Evolutionary conservation across 2,888 invertebrate genomes (phyloP).

Genomic region (Chelonus formosanus): DNA sequence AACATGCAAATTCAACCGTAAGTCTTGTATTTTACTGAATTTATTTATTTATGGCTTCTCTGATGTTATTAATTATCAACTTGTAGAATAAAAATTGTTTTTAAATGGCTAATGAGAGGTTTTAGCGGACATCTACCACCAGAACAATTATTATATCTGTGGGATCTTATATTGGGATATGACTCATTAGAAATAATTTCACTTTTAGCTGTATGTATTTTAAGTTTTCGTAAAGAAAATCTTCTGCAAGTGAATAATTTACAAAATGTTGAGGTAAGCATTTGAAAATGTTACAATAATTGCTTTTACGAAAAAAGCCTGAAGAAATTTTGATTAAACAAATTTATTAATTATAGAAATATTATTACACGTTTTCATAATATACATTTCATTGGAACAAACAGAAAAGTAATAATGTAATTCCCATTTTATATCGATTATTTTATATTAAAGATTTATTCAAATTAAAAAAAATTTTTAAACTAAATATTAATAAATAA

Average conservation of each 20-base stretch:
- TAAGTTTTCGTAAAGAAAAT: slow-evolving; percentile 87
- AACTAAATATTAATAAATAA: too few species aligned
- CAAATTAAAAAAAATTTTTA: too few species aligned
- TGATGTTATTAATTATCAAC: slow-evolving; percentile 27
- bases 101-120: slow-evolving; percentile 96
- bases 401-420: too few species aligned
- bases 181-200: slow-evolving; percentile 91
- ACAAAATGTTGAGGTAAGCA: slow-evolving; percentile 76
- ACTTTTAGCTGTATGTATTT: slow-evolving; percentile 83
- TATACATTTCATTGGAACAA: too few species aligned
- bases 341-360: too few species aligned
- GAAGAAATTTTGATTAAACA: too few species aligned
- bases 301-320: too few species aligned
- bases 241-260: slow-evolving; percentile 78
- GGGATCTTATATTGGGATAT: slow-evolving; percentile 93
- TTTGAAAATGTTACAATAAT: too few species aligned
- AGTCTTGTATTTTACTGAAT: slow-evolving; percentile 62
- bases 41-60: slow-evolving; percentile 4
- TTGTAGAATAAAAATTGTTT: slow-evolving; percentile 84
- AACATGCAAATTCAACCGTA: slow-evolving; percentile 91
- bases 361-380: too few species aligned
- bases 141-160: slow-evolving; percentile 88
- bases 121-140: slow-evolving; percentile 95
- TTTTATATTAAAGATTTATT: too few species aligned
- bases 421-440: too few species aligned